phyloP scores from a whole-genome alignment of 2,113 vertebrate species.

The Origma solitaria region DNA sequence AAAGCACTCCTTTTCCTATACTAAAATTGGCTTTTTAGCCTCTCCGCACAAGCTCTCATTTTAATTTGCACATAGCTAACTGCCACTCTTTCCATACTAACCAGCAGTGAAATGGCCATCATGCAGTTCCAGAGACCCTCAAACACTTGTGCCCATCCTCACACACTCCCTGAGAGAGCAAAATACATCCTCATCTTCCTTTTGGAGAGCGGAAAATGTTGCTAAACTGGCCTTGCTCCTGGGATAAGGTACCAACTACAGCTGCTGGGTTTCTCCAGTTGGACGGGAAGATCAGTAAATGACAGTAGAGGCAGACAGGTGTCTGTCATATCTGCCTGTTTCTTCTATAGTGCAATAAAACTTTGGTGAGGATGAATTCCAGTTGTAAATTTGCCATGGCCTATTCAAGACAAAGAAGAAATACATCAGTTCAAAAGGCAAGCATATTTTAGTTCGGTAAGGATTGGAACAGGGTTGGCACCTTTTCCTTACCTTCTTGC shows the following conservation, averaged over 20 bases:
- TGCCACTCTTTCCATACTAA: not conserved
- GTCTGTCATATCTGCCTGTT: not conserved
- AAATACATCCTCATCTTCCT: not conserved
- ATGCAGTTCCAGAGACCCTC: not conserved
- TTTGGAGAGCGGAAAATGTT: not conserved
- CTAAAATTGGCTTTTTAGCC: not conserved
- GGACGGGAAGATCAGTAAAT: not conserved
- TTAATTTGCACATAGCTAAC: not conserved
- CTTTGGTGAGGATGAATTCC: not conserved
- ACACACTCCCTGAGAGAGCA: not conserved
- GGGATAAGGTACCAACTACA: not conserved
- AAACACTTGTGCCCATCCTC: not conserved
- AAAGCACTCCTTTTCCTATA: not conserved
- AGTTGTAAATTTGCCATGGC: not conserved
- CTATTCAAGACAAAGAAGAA: not conserved
- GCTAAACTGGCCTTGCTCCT: not conserved
- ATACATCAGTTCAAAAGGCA: not conserved
- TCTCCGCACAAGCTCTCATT: not conserved
- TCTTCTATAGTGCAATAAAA: not conserved
- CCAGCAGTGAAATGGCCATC: not conserved
- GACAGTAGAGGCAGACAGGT: not conserved
- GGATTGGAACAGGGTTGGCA: not conserved
- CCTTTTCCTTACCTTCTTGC: not conserved
- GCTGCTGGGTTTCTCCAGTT: not conserved
- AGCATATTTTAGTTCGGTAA: not conserved